These are phyloP conservation scores for Phragmatobia fuliginosa DNA, from an alignment of 2,888 invertebrate genomes.

Conservation along the genomic window DNA sequence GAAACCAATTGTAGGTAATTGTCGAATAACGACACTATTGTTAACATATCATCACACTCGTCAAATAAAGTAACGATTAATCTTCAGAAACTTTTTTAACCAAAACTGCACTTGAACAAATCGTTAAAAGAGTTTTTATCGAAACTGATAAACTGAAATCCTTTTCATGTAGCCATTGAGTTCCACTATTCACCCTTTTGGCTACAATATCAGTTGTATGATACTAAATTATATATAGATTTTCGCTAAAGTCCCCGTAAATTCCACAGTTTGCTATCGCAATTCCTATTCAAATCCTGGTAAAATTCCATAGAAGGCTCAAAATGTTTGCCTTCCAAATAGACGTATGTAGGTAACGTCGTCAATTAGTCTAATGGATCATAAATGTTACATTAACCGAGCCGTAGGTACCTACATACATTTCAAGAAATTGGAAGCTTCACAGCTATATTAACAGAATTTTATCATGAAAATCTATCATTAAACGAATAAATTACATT, in stretches of 20 bases:
- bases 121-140: neutral
- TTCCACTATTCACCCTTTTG: too few species aligned
- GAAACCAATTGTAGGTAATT: too few species aligned
- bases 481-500: neutral
- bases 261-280: neutral
- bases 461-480: neutral
- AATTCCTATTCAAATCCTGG: neutral
- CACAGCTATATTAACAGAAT: neutral
- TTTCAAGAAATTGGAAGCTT: constrained; percentile 12
- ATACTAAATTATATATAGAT: too few species aligned
- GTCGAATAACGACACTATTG: too few species aligned
- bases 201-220: too few species aligned
- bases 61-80: too few species aligned
- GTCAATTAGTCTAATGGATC: constrained; percentile 36
- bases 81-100: neutral
- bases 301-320: neutral
- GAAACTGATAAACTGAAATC: neutral
- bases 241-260: neutral
- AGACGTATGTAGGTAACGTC: constrained; percentile 32
- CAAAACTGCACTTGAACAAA: neutral
- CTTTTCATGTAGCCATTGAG: too few species aligned
- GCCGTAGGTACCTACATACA: constrained; percentile 14
- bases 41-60: too few species aligned
- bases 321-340: neutral
- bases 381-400: constrained; percentile 31